These are phyloP conservation scores for Atrichornis clamosus DNA, from an alignment of 2,113 vertebrate genomes.

Conservation along the genomic window DNA sequence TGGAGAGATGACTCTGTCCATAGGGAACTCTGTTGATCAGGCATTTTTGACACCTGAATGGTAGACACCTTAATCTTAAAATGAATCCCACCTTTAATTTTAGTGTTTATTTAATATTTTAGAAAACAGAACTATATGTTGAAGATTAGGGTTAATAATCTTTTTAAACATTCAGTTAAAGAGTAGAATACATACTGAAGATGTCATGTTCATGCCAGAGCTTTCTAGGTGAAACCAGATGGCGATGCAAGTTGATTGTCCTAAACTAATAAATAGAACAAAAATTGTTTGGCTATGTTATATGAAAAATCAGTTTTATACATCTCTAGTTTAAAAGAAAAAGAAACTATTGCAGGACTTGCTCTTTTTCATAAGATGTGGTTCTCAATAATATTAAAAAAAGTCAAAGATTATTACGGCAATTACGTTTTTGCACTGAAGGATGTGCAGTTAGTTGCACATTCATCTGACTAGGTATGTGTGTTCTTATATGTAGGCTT, in stretches of 20 bases:
- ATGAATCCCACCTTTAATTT: neutral
- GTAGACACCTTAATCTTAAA: neutral
- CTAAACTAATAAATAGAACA: neutral
- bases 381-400: neutral
- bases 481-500: neutral
- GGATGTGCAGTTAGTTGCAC: neutral
- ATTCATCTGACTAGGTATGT: neutral
- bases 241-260: neutral
- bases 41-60: neutral
- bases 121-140: neutral
- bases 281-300: neutral
- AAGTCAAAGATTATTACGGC: neutral
- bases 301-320: neutral
- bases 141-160: neutral
- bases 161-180: neutral
- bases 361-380: neutral
- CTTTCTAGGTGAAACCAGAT: neutral
- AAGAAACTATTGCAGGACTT: neutral
- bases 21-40: neutral
- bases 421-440: neutral
- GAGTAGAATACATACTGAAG: neutral
- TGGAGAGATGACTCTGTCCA: neutral
- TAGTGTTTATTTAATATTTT: neutral
- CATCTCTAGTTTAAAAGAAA: neutral
- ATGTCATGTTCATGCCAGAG: neutral